Base-by-base conservation (phyloP, 2,113 vertebrate species). In the Dasyornis broadbenti region DNA sequence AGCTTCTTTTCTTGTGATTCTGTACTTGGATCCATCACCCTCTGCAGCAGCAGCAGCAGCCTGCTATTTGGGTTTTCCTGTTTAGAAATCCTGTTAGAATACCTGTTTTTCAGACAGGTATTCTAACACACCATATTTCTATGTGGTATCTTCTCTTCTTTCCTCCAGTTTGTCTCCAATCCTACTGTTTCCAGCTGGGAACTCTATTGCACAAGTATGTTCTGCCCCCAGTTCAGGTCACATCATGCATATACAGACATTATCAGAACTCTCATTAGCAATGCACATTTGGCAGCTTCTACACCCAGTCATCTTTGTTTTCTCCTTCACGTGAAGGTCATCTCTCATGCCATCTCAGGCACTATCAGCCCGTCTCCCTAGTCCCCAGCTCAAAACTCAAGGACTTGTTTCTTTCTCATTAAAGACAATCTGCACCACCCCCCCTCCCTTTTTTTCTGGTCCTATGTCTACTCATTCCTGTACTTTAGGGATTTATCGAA, bases 181-280 rank as follows among this genome's bases (percentile, higher is more conserved):
- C 8, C 21, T 56, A 22, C 7, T 53, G 37, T 24, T 73, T 69
- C 20, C 28, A 50, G 17, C 19, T 18, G 14, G 70, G 37, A 83
- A 59, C 12, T 66, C 40, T 57, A 53, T 78, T 15, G 66, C 24
- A 83, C 21, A 59, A 35, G 3, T 53, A 33, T 12, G 9, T 81
- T 66, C 56, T 78, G 56, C 40, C 47, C 71, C 7, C 7, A 75
- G 18, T 71, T 84, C 56, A 92, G 77, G 35, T 75, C 52, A 63
- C 21, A 65, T 26, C 17, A 45, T 21, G 18, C 37, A 57, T 21
- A 86, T 11, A 19, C 8, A 82, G 73, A 91, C 28, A 27, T 35
- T 89, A 95, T 44, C 69, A 91, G 73, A 71, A 89, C 79, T 84
- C 68, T 84, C 52, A 93, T 87, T 85, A 91, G 35, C 66, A 80